Evolutionary conservation across 2,113 vertebrate species (phyloP).

Genomic region (Elaphurus davidianus): DNA sequence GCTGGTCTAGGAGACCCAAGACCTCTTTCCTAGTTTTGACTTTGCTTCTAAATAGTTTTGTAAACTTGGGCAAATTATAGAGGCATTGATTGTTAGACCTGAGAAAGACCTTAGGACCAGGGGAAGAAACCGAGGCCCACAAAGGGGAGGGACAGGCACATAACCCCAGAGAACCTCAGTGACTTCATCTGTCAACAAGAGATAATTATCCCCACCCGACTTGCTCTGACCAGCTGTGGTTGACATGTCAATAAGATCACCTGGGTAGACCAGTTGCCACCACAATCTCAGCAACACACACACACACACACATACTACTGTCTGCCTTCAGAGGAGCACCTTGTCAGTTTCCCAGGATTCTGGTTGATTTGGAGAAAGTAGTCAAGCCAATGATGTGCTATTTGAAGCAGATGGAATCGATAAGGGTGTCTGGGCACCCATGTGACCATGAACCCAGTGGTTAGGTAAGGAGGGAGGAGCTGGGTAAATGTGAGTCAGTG

Average conservation of each 20-base stretch:
- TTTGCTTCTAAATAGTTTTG: not conserved
- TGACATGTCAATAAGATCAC: not conserved
- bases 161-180: slow-evolving; percentile 11
- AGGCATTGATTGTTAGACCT: not conserved
- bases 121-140: not conserved
- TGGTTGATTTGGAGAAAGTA: not conserved
- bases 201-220: not conserved
- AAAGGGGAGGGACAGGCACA: not conserved
- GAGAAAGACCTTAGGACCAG: not conserved
- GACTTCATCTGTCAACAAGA: slow-evolving; percentile 51
- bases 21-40: not conserved
- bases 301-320: not conserved
- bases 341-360: not conserved
- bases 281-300: not conserved
- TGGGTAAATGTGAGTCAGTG: not conserved
- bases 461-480: not conserved
- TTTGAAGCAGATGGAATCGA: not conserved
- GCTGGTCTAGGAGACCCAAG: not conserved
- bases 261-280: slow-evolving; percentile 9
- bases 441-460: not conserved
- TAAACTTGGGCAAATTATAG: not conserved
- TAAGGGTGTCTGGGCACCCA: not conserved
- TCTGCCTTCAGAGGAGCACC: not conserved
- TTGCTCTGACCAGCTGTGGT: not conserved
- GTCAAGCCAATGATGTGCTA: not conserved